Evolutionary conservation across 2,888 invertebrate species (phyloP).

Genomic region (Cacoxenus indagator): DNA sequence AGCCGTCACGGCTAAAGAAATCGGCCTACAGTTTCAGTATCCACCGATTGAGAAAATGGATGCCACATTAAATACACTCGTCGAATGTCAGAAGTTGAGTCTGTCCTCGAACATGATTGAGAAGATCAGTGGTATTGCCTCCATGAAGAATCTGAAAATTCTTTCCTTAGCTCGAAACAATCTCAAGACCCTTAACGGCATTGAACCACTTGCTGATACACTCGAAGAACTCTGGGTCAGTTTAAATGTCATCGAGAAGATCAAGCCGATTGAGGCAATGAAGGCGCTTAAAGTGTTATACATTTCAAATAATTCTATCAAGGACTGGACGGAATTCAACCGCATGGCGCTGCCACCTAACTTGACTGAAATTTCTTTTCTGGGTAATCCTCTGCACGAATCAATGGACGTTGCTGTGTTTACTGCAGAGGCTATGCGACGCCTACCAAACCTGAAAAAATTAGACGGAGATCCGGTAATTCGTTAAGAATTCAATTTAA

Average conservation of each 20-base stretch:
- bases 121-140: conserved; percentile 87
- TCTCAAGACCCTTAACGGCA: conserved; percentile 89
- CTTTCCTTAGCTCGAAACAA: conserved; percentile 90
- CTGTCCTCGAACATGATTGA: conserved; percentile 96
- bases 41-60: conserved; percentile 98
- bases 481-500: too few relatives aligned
- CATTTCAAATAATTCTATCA: conserved; percentile 86
- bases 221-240: conserved; percentile 95
- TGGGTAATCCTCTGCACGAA: conserved; percentile 85
- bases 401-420: conserved; percentile 80
- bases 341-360: conserved; percentile 81
- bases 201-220: conserved; percentile 89
- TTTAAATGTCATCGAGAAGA: conserved; percentile 92
- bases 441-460: conserved; percentile 83
- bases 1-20: conserved; percentile 79
- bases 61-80: conserved; percentile 79
- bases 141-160: conserved; percentile 85
- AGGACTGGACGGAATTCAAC: conserved; percentile 91
- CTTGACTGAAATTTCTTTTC: conserved; percentile 84
- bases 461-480: conserved; percentile 76
- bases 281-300: conserved; percentile 87
- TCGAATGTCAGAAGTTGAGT: conserved; percentile 86
- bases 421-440: conserved; percentile 79
- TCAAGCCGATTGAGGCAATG: conserved; percentile 87
- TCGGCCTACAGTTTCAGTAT: conserved; percentile 88